A percentile compares a stretch with the other conserved stretches of the same genome.
Conservation (phyloP, 2,888 invertebrate species). For the Chrysolina americana region DNA sequence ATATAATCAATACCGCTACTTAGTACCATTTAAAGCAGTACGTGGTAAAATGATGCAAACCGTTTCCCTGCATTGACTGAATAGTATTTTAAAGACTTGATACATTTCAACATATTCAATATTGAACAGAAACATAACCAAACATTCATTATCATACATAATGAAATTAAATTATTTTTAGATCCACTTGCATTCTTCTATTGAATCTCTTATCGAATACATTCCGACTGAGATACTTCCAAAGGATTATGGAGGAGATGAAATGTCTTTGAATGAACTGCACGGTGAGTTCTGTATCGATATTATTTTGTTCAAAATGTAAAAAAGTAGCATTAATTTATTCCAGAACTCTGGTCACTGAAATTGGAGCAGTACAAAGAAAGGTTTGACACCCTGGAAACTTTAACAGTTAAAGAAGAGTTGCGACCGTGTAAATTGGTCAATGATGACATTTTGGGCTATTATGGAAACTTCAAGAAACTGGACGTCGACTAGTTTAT, state of each 20-base stretch:
- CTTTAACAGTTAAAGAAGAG: slow-evolving; percentile 49
- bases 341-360: slow-evolving; percentile 3
- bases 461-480: slow-evolving; percentile 28
- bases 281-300: slow-evolving; percentile 67
- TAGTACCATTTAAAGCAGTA: too few relatives aligned
- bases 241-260: slow-evolving; percentile 54
- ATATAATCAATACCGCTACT: too few relatives aligned
- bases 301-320: neutral
- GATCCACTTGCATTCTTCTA: slow-evolving; percentile 47
- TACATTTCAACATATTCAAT: too few relatives aligned
- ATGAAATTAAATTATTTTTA: slow-evolving; percentile 36
- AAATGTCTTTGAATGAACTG: slow-evolving; percentile 72
- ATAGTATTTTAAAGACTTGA: too few relatives aligned
- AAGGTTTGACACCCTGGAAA: slow-evolving; percentile 40
- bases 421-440: slow-evolving; percentile 48
- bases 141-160: too few relatives aligned
- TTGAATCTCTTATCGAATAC: slow-evolving; percentile 39
- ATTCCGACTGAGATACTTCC: slow-evolving; percentile 49
- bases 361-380: slow-evolving; percentile 37
- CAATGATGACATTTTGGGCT: slow-evolving; percentile 54
- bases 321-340: neutral
- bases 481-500: neutral
- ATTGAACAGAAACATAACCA: too few relatives aligned
- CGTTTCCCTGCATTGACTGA: too few relatives aligned
- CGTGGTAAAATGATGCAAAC: too few relatives aligned